Evolutionary conservation across 92 coral and sea anemone species (phyloP).

Genomic region (Porites cylindrica): DNA sequence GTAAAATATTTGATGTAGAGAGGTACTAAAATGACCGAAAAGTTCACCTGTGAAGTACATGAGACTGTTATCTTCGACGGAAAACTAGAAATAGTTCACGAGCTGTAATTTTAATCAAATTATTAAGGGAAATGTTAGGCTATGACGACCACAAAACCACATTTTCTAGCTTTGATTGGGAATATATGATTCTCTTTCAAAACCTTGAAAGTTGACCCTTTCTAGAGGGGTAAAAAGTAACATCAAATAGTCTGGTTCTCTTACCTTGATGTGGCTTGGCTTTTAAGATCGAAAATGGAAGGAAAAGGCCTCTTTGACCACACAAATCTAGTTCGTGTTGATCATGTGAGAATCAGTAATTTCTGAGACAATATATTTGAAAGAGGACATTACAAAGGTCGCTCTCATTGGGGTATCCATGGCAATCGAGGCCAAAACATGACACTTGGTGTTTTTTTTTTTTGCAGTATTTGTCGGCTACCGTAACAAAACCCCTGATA

Average conservation of each 20-base stretch:
- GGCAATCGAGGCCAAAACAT: background rate
- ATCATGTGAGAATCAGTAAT: background rate
- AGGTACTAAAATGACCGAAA: background rate
- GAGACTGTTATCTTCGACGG: background rate
- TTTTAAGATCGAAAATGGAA: background rate
- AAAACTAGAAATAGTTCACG: background rate
- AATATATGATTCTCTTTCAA: background rate
- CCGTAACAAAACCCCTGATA: background rate
- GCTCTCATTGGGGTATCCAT: conserved; percentile 21
- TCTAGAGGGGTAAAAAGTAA: background rate
- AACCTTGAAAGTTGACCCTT: background rate
- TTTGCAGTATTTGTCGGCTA: conserved; percentile 10
- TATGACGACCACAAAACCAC: background rate
- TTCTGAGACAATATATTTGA: background rate
- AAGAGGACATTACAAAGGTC: background rate
- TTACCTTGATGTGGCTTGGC: background rate
- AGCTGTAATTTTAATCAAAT: background rate
- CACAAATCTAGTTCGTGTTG: background rate
- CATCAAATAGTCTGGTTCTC: background rate
- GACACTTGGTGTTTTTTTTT: background rate
- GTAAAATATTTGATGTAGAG: background rate
- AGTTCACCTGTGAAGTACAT: too few species aligned
- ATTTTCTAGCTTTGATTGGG: background rate
- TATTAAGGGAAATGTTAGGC: background rate
- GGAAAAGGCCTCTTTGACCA: background rate